Evolutionary conservation across 1,140 invertebrate species (phyloP), one percentile per base, ranked within the genome.

Genomic region (Papilio polytes): DNA sequence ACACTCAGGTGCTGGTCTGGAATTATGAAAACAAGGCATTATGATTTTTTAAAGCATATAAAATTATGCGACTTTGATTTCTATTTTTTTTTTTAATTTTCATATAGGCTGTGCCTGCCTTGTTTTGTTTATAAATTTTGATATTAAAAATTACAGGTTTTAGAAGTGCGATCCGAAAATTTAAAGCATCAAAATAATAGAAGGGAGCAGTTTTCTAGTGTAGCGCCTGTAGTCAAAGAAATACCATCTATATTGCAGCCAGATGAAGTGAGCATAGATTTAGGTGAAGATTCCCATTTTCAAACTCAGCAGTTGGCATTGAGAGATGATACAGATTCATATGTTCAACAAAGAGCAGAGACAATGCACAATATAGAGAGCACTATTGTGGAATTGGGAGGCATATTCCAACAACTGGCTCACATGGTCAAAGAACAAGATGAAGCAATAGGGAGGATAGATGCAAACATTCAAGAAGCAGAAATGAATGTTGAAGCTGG

Each of bases 401-500:
- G 98, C 63, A 99, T 99, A 91, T 99, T 99, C 92, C 98, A 98
- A 90, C 99, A 99, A 92, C 95, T 99, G 84, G 99, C 99, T 22
- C 98, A 98, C 90, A 99, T 99, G 98, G 99, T 99, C 31, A 99
- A 99, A 91, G 99, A 99, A 95, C 99, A 99, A 95, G 99, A 99
- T 95, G 99, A 99, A 96, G 98, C 99, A 95, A 99, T 99, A 22
- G 98, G 98, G 87, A 97, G 99, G 91, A 99, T 99, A 94, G 99
- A 99, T 95, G 96, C 98, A 4, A 99, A 99, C 96, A 97, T 99
- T 81, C 98, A 99, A 93, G 98, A 99, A 91, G 97, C 99, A 3
- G 97, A 98, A 92, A 91, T 99, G 87, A 99, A 99, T 95, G 98
- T 99, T 51, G 99, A 99, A 96, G 98, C 98, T 74, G 99, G 99